These are phyloP conservation scores for Eristalis pertinax DNA, from an alignment of 2,888 invertebrate genomes.

Conservation along the genomic window DNA sequence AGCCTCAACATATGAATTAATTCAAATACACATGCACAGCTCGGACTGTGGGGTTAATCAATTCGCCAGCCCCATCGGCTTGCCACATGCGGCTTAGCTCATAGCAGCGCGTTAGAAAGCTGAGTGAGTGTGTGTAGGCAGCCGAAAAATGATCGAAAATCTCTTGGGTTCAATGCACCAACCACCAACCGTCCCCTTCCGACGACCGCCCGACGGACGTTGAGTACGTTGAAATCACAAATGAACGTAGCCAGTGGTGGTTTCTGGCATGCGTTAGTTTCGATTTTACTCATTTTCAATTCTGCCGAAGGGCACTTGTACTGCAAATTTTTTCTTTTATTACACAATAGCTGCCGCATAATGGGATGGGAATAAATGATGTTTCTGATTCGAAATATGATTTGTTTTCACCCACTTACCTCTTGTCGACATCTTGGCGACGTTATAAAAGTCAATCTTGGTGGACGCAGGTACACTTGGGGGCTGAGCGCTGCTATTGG, in stretches of 20 bases:
- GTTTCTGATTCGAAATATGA: background rate
- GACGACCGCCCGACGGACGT: background rate
- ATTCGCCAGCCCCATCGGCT: background rate
- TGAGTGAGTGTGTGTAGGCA: background rate
- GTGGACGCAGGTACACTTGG: conserved; percentile 27
- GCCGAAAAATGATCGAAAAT: background rate
- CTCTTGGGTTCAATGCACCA: background rate
- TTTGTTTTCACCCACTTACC: conserved; percentile 14
- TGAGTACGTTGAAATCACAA: background rate
- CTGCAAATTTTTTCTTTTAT: background rate
- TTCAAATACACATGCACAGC: background rate
- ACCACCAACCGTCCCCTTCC: background rate
- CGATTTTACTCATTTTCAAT: conserved; percentile 5
- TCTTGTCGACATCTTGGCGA: conserved; percentile 6
- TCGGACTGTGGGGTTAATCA: background rate
- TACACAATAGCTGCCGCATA: background rate
- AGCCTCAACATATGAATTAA: background rate
- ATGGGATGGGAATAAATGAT: background rate
- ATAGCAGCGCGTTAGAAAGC: background rate
- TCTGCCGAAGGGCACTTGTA: background rate
- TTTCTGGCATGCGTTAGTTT: background rate
- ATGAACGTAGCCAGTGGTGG: background rate
- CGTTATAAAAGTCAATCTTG: conserved; percentile 24
- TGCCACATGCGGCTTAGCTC: background rate
- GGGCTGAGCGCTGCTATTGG: conserved; percentile 20